Base-by-base conservation (phyloP, 2,888 invertebrate genomes). In the Pecten maximus region DNA sequence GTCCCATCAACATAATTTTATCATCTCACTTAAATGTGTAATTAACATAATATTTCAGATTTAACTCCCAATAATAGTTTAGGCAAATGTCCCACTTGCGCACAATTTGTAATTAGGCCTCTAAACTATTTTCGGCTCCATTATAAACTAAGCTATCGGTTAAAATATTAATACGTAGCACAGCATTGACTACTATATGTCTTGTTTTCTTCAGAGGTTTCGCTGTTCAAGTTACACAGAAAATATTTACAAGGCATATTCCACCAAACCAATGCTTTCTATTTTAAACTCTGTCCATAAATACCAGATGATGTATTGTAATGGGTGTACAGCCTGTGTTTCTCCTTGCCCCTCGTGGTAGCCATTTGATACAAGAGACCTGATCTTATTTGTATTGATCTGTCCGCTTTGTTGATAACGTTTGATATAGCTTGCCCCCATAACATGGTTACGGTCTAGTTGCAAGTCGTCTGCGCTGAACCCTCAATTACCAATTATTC, bases 241-340 rank as follows among this genome's bases (percentile, higher is more conserved):
- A 6, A 19, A 54, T 54, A 54, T 54, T 54, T 54, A 54, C 54
- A 19, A 23, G 6, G n/a, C 54, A 54, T 0, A 19, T 54, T 6
- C 19, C 54, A 54, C 54, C 0, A 54, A 54, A n/a, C n/a, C 23
- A 54, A 54, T 54, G 54, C 35, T 74, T 74, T 74, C 74, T 74
- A 74, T 74, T 74, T 74, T 74, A 74, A 35, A 74, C 74, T 35
- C 74, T 74, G 74, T 8, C 74, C 74, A 74, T 74, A 74, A 74
- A 74, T 74, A 74, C 35, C 74, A 16, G 74, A 74, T 54, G 35
- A 74, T 74, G 3, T 74, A 74, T 74, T 35, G 35, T 74, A 35
- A 74, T 74, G 74, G 74, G 74, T 28, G 74, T 74, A 74, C 35
- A 35, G 74, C 23, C 35, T 74, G 74, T 74, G 35, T 74, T 60